Evolutionary conservation across 2,113 vertebrate species (phyloP), one percentile per base, ranked within the genome.

Genomic region (Poeciliopsis retropinna): DNA sequence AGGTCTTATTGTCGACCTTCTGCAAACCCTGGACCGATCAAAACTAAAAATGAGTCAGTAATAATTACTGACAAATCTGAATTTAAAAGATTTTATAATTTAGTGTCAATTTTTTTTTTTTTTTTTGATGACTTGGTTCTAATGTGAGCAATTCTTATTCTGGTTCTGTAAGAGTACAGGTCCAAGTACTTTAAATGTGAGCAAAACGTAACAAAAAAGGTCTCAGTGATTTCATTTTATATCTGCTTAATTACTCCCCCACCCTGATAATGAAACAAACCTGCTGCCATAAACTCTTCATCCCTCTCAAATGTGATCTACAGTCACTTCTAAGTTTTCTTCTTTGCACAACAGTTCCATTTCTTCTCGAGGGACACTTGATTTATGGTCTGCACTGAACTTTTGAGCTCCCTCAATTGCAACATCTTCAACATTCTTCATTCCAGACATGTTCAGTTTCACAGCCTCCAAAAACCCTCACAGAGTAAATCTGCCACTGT

Each of bases 311-410:
- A 22, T 3, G 39, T 67, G 54, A 66, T 14, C 62, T 15, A 31
- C 44, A 0, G n/a, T 60, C 9, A 51, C 27, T 27, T 28, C 17
- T 34, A 37, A 51, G 0, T 34, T n/a, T 32, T 47, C 28, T 51
- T 47, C 31, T 51, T 30, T 76, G 71, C 64, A 61, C 60, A 47
- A 57, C 22, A 63, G 57, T 65, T 39, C 60, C 39, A 19, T 5
- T 29, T 64, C 60, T 47, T 74, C 37, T 22, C 44, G 7, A 60
- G 67, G 73, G 61, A 44, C 41, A 65, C 5, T 2, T 78, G 73
- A 67, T 88, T 79, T 78, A 88, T 78, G 1, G 28, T 37, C 78
- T 60, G 63, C 73, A 29, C 0, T 68, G 67, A 88, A 41, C 39
- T 72, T 69, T 3, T 25, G 51, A 67, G 31, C 73, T 78, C 34